Base-by-base conservation (phyloP, 2,797 vertebrate species). In the Spea hammondii region DNA sequence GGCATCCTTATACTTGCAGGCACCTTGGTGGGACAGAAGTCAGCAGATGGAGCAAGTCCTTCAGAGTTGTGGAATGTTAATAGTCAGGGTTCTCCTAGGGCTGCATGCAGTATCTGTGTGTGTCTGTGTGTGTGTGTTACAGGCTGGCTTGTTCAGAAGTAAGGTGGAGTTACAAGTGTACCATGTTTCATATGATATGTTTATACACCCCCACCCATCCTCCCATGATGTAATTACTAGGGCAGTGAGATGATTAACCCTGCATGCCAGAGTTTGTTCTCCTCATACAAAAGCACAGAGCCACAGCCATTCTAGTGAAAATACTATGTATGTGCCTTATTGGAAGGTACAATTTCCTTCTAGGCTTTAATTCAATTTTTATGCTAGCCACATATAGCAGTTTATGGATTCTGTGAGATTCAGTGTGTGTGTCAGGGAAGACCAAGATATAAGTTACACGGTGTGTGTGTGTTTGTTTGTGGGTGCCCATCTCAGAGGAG, bases 1-100 rank as follows among this genome's bases (percentile, higher is more conserved):
- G 75, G 46, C 83, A 72, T 86, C 88, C 51, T 77, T 76, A 82
- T 80, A 88, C 81, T 88, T 54, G 82, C 78, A 53, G 74, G 45
- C 79, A 7, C 80, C 67, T 79, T 82, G 44, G 13, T 6, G 32
- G 45, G 70, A 49, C 17, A 49, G 53, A 0, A 45, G 47, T 76
- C 70, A 83, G 76, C 75, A 71, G 77, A 71, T 60, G 3, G 62
- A 72, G n/a, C 48, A 70, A 50, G 55, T 79, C 65, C 78, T 79
- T 32, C 32, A 12, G 53, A 4, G 13, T n/a, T 75, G 47, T 49
- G 54, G n/a, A 62, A 60, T 60, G 55, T 49, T 72, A 49, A 14
- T 50, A 46, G n/a, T 51, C 51, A 47, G 54, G 54, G 57, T 69
- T 47, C 50, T 68, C 53, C 14, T 54, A 80, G 73, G 65, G 57